Evolutionary conservation across 2,797 vertebrate genomes (phyloP).

Genomic region (Morelia viridis): DNA sequence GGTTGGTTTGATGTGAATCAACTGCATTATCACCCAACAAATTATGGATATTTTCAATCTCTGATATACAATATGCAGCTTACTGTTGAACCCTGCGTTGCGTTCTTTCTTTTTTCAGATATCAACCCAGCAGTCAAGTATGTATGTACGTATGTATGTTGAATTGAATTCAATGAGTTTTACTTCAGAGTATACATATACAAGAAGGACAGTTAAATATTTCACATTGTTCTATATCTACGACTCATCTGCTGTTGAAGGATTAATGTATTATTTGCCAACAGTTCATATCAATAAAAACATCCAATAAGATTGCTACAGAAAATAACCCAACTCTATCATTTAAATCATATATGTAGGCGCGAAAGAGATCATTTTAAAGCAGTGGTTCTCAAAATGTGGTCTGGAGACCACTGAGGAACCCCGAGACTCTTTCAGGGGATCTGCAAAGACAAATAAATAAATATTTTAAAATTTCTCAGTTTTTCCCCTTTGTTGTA

Average conservation of each 20-base stretch:
- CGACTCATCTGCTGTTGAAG: background rate
- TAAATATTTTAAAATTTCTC: background rate
- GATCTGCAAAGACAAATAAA: background rate
- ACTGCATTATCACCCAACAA: background rate
- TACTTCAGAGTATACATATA: background rate
- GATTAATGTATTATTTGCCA: background rate
- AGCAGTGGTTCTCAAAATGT: background rate
- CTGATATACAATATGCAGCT: background rate
- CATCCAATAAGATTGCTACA: background rate
- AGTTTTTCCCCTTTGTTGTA: background rate
- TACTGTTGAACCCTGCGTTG: background rate
- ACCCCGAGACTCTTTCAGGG: background rate
- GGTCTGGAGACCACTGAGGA: background rate
- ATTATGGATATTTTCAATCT: background rate
- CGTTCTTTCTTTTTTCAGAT: background rate
- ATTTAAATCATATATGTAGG: slow-evolving; percentile 21
- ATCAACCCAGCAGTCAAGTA: background rate
- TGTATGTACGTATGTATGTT: background rate
- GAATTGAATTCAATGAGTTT: background rate
- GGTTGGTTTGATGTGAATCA: background rate
- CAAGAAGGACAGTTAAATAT: slow-evolving; percentile 1
- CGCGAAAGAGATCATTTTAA: slow-evolving; percentile 23
- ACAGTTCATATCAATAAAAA: background rate
- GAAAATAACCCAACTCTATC: slow-evolving; percentile 35
- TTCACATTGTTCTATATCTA: background rate